Conservation (phyloP, 1,140 invertebrate species). For the Zaprionus tsacasi region DNA sequence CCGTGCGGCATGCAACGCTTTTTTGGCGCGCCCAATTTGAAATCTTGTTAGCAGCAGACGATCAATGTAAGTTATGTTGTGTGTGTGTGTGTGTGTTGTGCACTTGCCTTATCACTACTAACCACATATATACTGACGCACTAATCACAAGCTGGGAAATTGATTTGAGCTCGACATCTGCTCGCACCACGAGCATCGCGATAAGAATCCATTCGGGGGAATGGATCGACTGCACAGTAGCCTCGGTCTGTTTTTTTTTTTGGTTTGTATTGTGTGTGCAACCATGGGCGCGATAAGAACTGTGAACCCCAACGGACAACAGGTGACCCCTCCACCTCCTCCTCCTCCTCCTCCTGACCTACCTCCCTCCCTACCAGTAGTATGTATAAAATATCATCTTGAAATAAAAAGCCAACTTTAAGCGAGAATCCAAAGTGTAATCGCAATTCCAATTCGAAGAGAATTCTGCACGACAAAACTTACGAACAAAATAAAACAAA, state of each 20-base stretch:
- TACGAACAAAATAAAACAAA: not conserved
- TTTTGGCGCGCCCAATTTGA: slow-evolving; percentile 47
- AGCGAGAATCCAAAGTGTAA: not conserved
- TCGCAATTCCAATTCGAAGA: not conserved
- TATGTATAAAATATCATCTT: not conserved
- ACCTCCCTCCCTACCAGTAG: not conserved
- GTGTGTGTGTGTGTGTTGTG: not conserved
- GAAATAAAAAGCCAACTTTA: slow-evolving; percentile 2
- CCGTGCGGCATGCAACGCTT: slow-evolving; percentile 44
- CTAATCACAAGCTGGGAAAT: slow-evolving; percentile 63
- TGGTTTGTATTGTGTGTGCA: not conserved
- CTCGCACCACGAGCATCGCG: slow-evolving; percentile 17
- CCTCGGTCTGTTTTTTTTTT: not conserved
- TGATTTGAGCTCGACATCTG: slow-evolving; percentile 63
- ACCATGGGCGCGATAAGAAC: slow-evolving; percentile 11
- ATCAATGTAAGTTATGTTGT: slow-evolving; percentile 42
- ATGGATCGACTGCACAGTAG: slow-evolving; percentile 5
- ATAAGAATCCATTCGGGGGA: slow-evolving; percentile 34
- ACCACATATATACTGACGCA: slow-evolving; percentile 17
- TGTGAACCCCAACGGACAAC: slow-evolving; percentile 8
- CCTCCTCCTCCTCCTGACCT: no score
- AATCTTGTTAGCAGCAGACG: slow-evolving; percentile 23
- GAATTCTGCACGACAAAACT: not conserved
- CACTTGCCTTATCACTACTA: slow-evolving; percentile 26
- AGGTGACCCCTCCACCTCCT: not conserved